These are phyloP conservation scores for Agrochola lota DNA, from an alignment of 2,888 invertebrate genomes.

Conservation along the genomic window DNA sequence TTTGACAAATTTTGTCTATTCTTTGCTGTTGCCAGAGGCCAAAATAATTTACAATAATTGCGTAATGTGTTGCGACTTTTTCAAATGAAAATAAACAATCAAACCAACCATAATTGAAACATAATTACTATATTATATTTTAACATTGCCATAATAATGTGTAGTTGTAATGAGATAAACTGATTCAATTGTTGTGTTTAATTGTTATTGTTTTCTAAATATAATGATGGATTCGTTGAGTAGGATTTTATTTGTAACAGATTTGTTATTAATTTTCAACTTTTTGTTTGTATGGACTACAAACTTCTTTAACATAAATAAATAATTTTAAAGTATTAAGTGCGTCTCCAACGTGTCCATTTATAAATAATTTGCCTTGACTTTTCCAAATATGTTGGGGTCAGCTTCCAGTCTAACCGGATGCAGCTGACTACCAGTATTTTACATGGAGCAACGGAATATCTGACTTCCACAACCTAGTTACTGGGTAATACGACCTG, in stretches of 20 bases:
- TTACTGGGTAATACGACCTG: neutral
- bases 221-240: conserved; percentile 1
- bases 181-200: conserved; percentile 1
- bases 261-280: neutral
- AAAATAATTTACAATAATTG: no score
- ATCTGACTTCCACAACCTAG: no score
- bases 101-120: no score
- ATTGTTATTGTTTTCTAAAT: conserved; percentile 2
- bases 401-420: no score
- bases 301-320: neutral
- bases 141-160: no score
- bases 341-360: neutral
- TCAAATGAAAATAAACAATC: no score
- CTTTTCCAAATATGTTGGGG: neutral
- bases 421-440: neutral
- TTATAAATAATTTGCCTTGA: neutral
- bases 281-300: neutral
- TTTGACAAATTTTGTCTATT: no score
- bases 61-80: no score
- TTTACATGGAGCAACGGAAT: neutral
- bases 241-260: neutral
- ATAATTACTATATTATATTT: no score
- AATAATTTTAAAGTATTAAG: neutral
- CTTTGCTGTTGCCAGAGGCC: no score
- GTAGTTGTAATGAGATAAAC: conserved; percentile 9